Percentiles rank a stretch among this genome's conserved stretches.
phyloP scores from a whole-genome alignment of 1,140 invertebrate species.

The Drosophila trapezifrons region DNA sequence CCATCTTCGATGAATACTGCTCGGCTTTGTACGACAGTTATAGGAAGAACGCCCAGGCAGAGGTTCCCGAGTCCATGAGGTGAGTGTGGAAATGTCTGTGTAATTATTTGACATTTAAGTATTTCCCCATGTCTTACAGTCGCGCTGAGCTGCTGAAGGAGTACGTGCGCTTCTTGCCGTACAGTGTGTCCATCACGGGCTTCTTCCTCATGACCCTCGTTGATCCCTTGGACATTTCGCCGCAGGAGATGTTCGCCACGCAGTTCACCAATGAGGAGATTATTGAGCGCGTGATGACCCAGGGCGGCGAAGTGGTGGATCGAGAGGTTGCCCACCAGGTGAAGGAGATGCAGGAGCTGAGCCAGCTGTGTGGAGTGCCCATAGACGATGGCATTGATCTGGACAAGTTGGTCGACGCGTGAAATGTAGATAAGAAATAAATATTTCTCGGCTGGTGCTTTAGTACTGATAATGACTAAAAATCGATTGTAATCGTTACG shows the following conservation, averaged over 20 bases:
- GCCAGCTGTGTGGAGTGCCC: slow-evolving; percentile 43
- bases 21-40: slow-evolving; percentile 52
- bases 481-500: slow-evolving; percentile 6
- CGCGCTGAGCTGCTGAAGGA: slow-evolving; percentile 61
- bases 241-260: slow-evolving; percentile 44
- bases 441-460: background rate
- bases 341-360: slow-evolving; percentile 67
- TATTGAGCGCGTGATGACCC: slow-evolving; percentile 10
- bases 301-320: slow-evolving; percentile 67
- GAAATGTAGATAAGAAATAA: slow-evolving; percentile 7
- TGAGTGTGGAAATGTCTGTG: slow-evolving; percentile 17
- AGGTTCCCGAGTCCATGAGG: slow-evolving; percentile 63
- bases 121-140: slow-evolving; percentile 15
- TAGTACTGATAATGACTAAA: background rate
- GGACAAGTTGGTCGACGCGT: slow-evolving; percentile 3
- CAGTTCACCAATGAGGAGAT: slow-evolving; percentile 30
- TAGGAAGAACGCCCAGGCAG: slow-evolving; percentile 17
- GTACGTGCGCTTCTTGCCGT: slow-evolving; percentile 69
- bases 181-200: slow-evolving; percentile 37
- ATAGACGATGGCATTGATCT: slow-evolving; percentile 64
- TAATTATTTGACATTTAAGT: background rate
- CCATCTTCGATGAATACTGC: slow-evolving; percentile 72
- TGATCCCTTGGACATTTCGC: slow-evolving; percentile 28
- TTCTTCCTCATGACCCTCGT: slow-evolving; percentile 62
- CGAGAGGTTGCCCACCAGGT: slow-evolving; percentile 70